These are phyloP conservation scores for Valencia hispanica DNA, from an alignment of 2,797 vertebrate species.

Conservation along the genomic window DNA sequence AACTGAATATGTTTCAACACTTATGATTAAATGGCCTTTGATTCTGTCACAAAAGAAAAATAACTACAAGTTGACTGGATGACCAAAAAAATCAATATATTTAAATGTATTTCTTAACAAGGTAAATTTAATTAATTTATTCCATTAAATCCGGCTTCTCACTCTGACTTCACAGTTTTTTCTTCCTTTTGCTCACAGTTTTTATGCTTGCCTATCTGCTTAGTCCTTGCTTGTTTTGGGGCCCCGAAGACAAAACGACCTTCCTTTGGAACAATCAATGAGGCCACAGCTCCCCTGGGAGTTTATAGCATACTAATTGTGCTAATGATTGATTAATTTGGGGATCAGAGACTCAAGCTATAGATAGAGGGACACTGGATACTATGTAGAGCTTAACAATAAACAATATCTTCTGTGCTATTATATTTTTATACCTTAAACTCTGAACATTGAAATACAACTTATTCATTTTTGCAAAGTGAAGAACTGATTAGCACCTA, in stretches of 20 bases:
- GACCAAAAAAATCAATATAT: neutral
- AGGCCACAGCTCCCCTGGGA: slow-evolving; percentile 57
- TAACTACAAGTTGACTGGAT: neutral
- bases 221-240: slow-evolving; percentile 23
- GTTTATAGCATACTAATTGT: slow-evolving; percentile 71
- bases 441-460: neutral
- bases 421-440: neutral
- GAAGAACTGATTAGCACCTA: neutral
- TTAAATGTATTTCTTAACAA: neutral
- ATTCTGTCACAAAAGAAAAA: neutral
- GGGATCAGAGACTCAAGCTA: slow-evolving; percentile 57
- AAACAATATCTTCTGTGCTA: neutral
- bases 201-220: slow-evolving; percentile 29
- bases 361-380: slow-evolving; percentile 41
- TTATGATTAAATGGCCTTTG: slow-evolving; percentile 11
- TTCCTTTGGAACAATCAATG: slow-evolving; percentile 72
- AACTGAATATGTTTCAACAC: neutral
- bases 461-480: neutral
- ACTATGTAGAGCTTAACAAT: slow-evolving; percentile 14
- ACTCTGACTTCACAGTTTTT: neutral
- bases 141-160: slow-evolving; percentile 11
- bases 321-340: slow-evolving; percentile 73
- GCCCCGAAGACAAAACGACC: slow-evolving; percentile 49
- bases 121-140: neutral
- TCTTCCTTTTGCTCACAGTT: neutral